Base-by-base conservation (phyloP, 2,113 vertebrate species). In the Pseudorasbora parva region DNA sequence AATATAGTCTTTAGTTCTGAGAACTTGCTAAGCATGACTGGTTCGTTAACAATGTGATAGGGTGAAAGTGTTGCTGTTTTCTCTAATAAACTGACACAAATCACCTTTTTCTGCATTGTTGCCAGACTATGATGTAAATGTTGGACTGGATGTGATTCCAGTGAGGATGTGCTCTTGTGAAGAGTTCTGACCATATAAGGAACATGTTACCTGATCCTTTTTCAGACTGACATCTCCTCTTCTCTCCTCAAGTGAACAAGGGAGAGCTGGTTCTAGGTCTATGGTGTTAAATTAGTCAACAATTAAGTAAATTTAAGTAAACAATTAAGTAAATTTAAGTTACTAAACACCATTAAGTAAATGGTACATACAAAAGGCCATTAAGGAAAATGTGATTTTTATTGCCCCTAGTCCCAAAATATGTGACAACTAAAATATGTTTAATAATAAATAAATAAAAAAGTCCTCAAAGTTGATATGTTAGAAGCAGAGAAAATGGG, bases 101-200 rank as follows among this genome's bases (percentile, higher is more conserved):
- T 71, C 21, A 69, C 8, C 2, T 45, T n/a, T 21, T 71, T 45
- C 27, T 54, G 49, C 49, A 56, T 37, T 56, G 75, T 41, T 59
- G 12, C 15, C 7, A 17, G 47, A 30, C 27, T 30, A 60, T 54
- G 68, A 69, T 71, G 49, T 19, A 57, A 57, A 60, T 41, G 33
- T 43, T 78, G 37, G 41, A 23, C 25, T 30, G 10, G 49, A 51
- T 41, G 17, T 56, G 66, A 77, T 64, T 74, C 27, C 68, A 73
- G 19, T 59, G 68, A 62, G 78, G 79, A 82, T 78, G 82, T 86
- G 89, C 90, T 92, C 86, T 89, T 90, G 72, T 88, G 81, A 19
- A 86, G 83, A 87, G 74, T 88, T 89, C 80, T 88, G 85, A 64
- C 93, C 92, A 90, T 93, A 93, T 92, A 91, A 91, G 93, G 92